These are phyloP conservation scores for Pangasius sanitwongsei DNA, from an alignment of 2,797 vertebrate genomes.

Conservation along the genomic window DNA sequence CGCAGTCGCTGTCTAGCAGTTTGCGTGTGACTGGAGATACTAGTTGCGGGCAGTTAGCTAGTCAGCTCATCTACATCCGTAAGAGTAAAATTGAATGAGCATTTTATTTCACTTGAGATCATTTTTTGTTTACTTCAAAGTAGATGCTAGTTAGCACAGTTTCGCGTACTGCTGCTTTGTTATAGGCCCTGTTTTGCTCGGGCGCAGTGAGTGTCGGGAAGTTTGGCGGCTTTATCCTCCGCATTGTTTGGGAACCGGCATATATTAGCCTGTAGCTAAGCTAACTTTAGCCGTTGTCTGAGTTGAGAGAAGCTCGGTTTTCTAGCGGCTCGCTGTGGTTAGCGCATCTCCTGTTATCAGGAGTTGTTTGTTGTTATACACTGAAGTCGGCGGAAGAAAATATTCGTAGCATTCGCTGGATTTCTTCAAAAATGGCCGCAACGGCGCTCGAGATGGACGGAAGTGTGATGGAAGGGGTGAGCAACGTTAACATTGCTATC, in stretches of 20 bases:
- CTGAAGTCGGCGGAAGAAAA: neutral
- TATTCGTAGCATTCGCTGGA: constrained; percentile 29
- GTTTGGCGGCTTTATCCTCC: constrained; percentile 48
- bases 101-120: neutral
- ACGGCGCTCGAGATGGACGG: constrained; percentile 84
- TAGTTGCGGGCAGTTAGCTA: constrained; percentile 18
- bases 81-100: neutral
- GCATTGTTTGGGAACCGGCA: constrained; percentile 57
- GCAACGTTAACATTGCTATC: constrained; percentile 44
- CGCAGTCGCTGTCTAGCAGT: constrained; percentile 21
- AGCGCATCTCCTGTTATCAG: neutral
- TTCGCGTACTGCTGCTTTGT: neutral
- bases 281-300: constrained; percentile 25
- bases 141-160: neutral
- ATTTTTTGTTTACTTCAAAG: neutral
- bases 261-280: constrained; percentile 31
- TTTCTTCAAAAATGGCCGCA: constrained; percentile 67
- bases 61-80: neutral
- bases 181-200: neutral
- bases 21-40: constrained; percentile 36
- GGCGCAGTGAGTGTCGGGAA: constrained; percentile 45
- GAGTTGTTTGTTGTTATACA: neutral
- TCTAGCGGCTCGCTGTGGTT: neutral
- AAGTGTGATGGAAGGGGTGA: constrained; percentile 94
- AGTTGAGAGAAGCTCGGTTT: neutral